Base-by-base conservation (phyloP, 2,797 vertebrate genomes). In the Schizopygopsis malacanthus region DNA sequence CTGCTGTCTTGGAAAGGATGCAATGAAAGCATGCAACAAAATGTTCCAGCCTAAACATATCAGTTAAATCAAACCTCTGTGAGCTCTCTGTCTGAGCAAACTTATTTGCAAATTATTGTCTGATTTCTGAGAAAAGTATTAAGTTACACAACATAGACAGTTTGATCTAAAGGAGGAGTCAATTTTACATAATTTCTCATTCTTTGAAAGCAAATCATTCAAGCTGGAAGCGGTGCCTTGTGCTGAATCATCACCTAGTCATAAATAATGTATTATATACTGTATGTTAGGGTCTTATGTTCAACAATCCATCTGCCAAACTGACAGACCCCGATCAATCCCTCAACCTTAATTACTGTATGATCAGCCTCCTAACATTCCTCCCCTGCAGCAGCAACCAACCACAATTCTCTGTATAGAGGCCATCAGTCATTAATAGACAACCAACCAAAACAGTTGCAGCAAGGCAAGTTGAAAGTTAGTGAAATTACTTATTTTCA, bases 231-330 rank as follows among this genome's bases (percentile, higher is more conserved):
- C 82, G 77, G 76, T 80, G 56, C 43, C 28, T 41, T 78, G 47
- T 70, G 92, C 92, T 86, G 91, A 93, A 86, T 94, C 93, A 94
- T 93, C 94, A 92, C 84, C 88, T 65, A 81, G 75, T 90, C 93
- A 93, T 94, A 93, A 94, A 95, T 95, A 92, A 95, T 94, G 92
- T 93, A 95, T 94, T 93, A 91, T 50, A 75, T 52, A 28, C 25
- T 28, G 25, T 28, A 67, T 69, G 13, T 78, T 70, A 22, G 22
- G 92, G 91, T 86, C 85, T 70, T 6, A 67, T 59, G 37, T 22
- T 61, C 75, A 82, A 61, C 81, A 28, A 56, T 11, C 39, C 25
- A 79, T 47, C 61, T 20, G 78, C 18, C 43, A 50, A 80, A 28
- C 59, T 78, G 73, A 37, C 76, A 79, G 65, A 18, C 47, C 12